Base-by-base conservation (phyloP, 2,888 invertebrate genomes). In the Meteorus colon region DNA sequence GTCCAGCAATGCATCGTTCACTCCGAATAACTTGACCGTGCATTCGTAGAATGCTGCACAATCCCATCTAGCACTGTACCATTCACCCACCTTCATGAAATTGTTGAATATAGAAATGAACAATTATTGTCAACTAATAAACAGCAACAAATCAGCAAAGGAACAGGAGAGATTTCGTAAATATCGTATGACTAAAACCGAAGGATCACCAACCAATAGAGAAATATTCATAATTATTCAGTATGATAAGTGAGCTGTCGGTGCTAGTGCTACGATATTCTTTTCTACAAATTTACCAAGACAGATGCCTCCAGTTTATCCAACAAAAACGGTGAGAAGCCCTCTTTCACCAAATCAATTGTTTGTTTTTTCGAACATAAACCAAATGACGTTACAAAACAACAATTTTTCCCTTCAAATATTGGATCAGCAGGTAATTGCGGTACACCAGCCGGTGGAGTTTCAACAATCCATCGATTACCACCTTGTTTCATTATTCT, bases 361-460 rank as follows among this genome's bases (percentile, higher is more conserved):
- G 83, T 81, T 86, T 93, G 93, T 24, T 82, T 55, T 85, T 93
- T 93, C 16, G 76, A 81, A 81, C 92, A 91, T 8, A 77, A 77
- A 3, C 80, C 55, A 83, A 88, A 93, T 1, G 93, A 92, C 19
- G 93, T 92, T 2, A 90, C 91, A 86, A 92, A 92, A 84, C 92
- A 92, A 74, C 85, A 85, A 10, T 87, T 86, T 66, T 85, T 82
- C 2, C 88, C 89, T 75, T 89, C 84, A 80, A 91, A 91, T 19
- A 90, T 88, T 14, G 90, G 87, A 60, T 90, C 86, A 16, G 82
- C 76, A 1, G 91, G 91, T 51, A 91, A 80, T 2, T 86, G 86
- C 69, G 91, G 90, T 59, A 89, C 86, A 16, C 91, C 92, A 3
- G 48, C 3, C 1, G 92, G 92, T 37, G 90, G 89, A 79, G 86